phyloP scores from a whole-genome alignment of 2,113 vertebrate genomes.

The Calypte anna region DNA sequence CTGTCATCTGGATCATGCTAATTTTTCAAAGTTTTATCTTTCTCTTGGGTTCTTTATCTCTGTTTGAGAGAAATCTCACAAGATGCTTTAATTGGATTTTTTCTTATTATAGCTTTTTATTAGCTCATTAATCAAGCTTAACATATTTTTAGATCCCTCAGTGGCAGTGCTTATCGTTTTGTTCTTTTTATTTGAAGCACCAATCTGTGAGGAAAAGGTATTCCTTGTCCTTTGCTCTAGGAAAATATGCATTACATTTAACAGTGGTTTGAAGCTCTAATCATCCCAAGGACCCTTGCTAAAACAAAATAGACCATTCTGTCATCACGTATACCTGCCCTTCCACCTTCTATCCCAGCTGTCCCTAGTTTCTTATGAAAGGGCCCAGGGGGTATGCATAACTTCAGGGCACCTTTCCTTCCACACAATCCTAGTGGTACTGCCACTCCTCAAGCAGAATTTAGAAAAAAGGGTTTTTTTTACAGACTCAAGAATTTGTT shows the following conservation, averaged over 20 bases:
- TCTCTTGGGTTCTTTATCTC: constrained; percentile 48
- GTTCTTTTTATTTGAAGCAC: constrained; percentile 31
- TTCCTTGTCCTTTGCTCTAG: neutral
- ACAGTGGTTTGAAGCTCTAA: neutral
- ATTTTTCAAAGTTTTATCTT: constrained; percentile 51
- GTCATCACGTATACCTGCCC: neutral
- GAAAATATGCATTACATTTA: neutral
- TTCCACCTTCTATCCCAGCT: neutral
- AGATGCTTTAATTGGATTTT: constrained; percentile 57
- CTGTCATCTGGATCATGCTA: neutral
- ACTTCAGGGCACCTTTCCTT: neutral
- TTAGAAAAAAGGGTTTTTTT: neutral
- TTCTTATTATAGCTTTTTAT: constrained; percentile 52
- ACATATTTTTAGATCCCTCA: constrained; percentile 45
- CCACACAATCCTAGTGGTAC: no score
- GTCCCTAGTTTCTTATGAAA: neutral
- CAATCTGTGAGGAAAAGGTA: neutral
- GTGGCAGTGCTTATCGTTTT: constrained; percentile 26
- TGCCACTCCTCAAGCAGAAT: neutral
- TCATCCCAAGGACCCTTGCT: neutral
- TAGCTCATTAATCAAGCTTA: constrained; percentile 63
- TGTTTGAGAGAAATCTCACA: constrained; percentile 35
- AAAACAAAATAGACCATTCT: neutral
- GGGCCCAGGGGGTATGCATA: neutral
- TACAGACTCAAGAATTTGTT: neutral